phyloP scores from a whole-genome alignment of 37 sponge, comb jelly and placozoan species.

The Aphrocallistes beatrix region DNA sequence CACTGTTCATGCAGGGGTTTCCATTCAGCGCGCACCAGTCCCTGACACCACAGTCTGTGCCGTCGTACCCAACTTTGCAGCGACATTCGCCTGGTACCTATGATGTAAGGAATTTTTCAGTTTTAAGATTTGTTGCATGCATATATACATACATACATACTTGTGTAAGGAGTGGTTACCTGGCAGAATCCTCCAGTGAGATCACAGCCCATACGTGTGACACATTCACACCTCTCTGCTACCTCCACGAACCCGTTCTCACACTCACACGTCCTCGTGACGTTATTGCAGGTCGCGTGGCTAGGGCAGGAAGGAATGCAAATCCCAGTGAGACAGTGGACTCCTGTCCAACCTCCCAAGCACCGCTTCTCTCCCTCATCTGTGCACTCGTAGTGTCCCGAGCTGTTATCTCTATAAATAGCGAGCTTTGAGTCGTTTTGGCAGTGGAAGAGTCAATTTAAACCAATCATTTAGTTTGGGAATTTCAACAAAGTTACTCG shows the following conservation, averaged over 20 bases:
- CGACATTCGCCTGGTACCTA: background rate
- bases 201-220: background rate
- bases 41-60: background rate
- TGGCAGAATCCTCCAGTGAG: background rate
- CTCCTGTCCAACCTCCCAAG: background rate
- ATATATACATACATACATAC: too few species aligned
- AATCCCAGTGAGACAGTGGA: background rate
- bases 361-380: background rate
- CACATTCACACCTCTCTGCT: background rate
- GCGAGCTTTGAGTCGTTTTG: too few species aligned
- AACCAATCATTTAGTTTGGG: too few species aligned
- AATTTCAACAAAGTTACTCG: too few species aligned
- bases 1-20: background rate
- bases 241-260: background rate
- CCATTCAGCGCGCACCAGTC: background rate
- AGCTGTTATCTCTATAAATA: background rate
- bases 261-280: background rate
- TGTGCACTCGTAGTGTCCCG: background rate
- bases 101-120: background rate
- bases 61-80: background rate
- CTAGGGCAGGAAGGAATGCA: background rate
- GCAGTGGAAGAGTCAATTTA: too few species aligned
- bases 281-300: background rate
- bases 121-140: background rate
- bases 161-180: background rate